Evolutionary conservation across 1,140 invertebrate genomes (phyloP), one percentile per base, ranked within the genome.

Genomic region (Battus philenor): DNA sequence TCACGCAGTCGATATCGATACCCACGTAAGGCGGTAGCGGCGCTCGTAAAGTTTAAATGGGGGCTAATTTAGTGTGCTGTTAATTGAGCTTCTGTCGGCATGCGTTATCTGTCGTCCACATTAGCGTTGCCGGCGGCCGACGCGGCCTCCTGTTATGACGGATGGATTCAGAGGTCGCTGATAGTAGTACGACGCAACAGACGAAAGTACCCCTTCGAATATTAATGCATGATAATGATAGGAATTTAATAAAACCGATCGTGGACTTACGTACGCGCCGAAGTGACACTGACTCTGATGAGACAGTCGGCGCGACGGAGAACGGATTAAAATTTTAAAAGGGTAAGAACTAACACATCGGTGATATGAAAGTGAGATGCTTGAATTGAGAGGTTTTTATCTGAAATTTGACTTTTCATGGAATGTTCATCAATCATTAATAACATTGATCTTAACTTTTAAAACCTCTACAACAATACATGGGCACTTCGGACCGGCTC

Each of bases 41-140:
- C 43, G 60, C 62, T 82, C 78, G 75, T 84, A 82, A 84, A 84
- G 43, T 75, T 77, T 82, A 82, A 84, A 84, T 80, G 78, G 80
- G 64, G 61, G 58, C 75, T 80, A 82, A 84, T 82, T 84, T 74
- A 80, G 80, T 73, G 68, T 66, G 75, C 59, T 79, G 80, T 85
- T 85, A 85, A 85, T 82, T 84, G 80, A 79, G 62, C 63, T 61
- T 64, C 56, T 66, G 72, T 67, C 71, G 65, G 66, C 59, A 59
- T 43, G 45, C 48, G 39, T 74, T 84, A 82, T 82, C 80, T 38
- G 48, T 29, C 47, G 32, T 47, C 18, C 78, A 70, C 80, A 84
- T 84, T 84, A 84, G 72, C 71, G 73, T 54, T 59, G 49, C 56
- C 41, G 52, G 47, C 48, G 54, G 58, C 50, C 46, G 27, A 34